These are phyloP conservation scores for Cyprinodon tularosa DNA, from an alignment of 2,113 vertebrate genomes.

Conservation along the genomic window DNA sequence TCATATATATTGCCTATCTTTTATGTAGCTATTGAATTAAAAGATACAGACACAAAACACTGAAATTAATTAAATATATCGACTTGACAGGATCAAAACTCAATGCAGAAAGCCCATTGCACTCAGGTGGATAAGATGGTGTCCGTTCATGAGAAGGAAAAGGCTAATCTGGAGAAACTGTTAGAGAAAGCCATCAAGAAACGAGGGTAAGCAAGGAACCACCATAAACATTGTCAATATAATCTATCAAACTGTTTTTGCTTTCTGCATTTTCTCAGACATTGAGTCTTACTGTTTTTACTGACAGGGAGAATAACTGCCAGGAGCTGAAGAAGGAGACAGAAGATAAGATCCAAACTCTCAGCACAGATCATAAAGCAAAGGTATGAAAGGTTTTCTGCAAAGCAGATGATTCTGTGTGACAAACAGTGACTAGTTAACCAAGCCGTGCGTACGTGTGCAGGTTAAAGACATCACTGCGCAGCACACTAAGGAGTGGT, in stretches of 20 bases:
- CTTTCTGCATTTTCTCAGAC: not conserved
- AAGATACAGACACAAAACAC: not conserved
- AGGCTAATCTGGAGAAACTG: constrained; percentile 88
- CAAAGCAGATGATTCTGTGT: not conserved
- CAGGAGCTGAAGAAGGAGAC: constrained; percentile 98
- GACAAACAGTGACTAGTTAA: not conserved
- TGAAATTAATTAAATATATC: not conserved
- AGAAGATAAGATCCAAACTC: constrained; percentile 92
- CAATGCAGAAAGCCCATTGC: constrained; percentile 96
- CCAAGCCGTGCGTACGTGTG: not conserved
- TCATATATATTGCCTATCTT: not conserved
- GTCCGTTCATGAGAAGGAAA: constrained; percentile 94
- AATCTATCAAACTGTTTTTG: too few species aligned
- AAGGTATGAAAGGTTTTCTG: constrained; percentile 84
- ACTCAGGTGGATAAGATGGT: constrained; percentile 96
- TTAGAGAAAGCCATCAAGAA: constrained; percentile 98
- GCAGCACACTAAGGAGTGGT: constrained; percentile 98
- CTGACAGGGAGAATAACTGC: constrained; percentile 91
- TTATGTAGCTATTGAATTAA: not conserved
- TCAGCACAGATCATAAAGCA: constrained; percentile 92
- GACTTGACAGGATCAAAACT: constrained; percentile 87
- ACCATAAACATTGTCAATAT: not conserved
- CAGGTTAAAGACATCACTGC: constrained; percentile 97
- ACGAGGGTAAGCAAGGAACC: constrained; percentile 83
- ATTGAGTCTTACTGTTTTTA: not conserved